Percentiles rank a stretch among this genome's conserved stretches.
Conservation (phyloP, 2,113 vertebrate genomes). For the Scomber colias region DNA sequence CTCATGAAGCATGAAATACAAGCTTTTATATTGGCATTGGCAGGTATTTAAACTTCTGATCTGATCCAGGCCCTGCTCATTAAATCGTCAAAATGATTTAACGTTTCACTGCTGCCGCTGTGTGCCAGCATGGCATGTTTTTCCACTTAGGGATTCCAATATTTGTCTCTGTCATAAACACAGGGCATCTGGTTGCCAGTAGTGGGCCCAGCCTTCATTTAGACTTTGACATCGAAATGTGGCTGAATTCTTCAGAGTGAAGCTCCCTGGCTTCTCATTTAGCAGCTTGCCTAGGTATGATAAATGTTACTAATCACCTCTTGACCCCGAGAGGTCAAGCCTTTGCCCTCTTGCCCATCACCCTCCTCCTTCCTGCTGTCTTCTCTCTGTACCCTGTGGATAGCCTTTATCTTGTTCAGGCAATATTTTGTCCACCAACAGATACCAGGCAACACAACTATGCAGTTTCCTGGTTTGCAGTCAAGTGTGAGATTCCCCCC, state of each 20-base stretch:
- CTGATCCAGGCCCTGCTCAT: slow-evolving; percentile 75
- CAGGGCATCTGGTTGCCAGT: slow-evolving; percentile 74
- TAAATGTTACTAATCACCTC: slow-evolving; percentile 84
- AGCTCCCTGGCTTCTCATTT: slow-evolving; percentile 67
- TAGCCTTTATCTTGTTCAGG: slow-evolving; percentile 57
- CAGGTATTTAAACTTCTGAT: slow-evolving; percentile 78
- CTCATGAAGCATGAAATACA: slow-evolving; percentile 76
- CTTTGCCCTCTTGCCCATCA: slow-evolving; percentile 70
- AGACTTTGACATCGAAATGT: slow-evolving; percentile 65
- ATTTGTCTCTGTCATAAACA: slow-evolving; percentile 79
- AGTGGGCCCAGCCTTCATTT: slow-evolving; percentile 65
- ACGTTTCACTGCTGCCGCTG: slow-evolving; percentile 62
- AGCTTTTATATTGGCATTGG: slow-evolving; percentile 71
- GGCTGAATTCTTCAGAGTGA: slow-evolving; percentile 55
- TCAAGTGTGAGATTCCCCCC: slow-evolving; percentile 48
- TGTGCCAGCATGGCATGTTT: slow-evolving; percentile 77
- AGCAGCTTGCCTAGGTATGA: slow-evolving; percentile 73
- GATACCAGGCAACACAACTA: slow-evolving; percentile 45
- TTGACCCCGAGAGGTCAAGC: slow-evolving; percentile 77
- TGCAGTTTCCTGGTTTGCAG: slow-evolving; percentile 54
- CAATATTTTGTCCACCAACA: slow-evolving; percentile 41
- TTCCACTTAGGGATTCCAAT: slow-evolving; percentile 77
- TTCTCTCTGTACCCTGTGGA: slow-evolving; percentile 53
- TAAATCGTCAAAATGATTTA: slow-evolving; percentile 77
- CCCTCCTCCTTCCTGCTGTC: slow-evolving; percentile 59